Evolutionary conservation across 2,888 invertebrate genomes (phyloP), one percentile per base, ranked within the genome.

Genomic region (Drosophila longiperda): DNA sequence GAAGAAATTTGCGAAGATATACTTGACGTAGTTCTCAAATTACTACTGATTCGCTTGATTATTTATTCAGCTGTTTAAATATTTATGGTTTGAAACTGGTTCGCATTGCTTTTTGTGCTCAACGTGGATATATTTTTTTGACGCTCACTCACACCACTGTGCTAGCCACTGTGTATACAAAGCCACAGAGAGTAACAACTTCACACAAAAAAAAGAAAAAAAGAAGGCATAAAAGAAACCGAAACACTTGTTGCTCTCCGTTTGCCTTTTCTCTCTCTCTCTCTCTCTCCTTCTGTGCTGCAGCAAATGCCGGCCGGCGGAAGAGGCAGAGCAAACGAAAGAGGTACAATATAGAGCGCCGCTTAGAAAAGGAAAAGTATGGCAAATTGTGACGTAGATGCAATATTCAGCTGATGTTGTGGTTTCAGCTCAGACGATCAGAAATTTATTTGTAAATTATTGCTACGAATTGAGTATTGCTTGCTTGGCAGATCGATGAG

Each of bases 251-350:
- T 79, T 82, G 70, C 70, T 65, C 68, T 78, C 62, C 5, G 20
- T 54, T 55, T 12, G 26, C n/a, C 38, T 38, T 12, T 60, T 69
- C 57, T 65, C 66, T 78, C 78, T 78, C 40, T 49, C 11, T 6
- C 20, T 15, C 20, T 12, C 45, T 45, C 45, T 8, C 15, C 2
- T 4, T 15, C 15, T 45, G 8, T 8, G 38, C 8, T 8, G 38
- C 23, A 55, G 60, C 52, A 50, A 49, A 90, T 32, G 85, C 85
- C 90, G 85, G 85, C 85, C 90, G 90, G 89, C 75, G 69, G 79
- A 66, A 75, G 75, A 68, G 66, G 61, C 54, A 86, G 71, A 55
- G 82, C 75, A 67, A 48, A 50, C 49, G 34, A 55, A 58, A 52
- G 50, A 49, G 52, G 26, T 38, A 48, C 20, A 38, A 6, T 59